Conservation (phyloP, 2,888 invertebrate genomes). For the Platycheirus rosarum region DNA sequence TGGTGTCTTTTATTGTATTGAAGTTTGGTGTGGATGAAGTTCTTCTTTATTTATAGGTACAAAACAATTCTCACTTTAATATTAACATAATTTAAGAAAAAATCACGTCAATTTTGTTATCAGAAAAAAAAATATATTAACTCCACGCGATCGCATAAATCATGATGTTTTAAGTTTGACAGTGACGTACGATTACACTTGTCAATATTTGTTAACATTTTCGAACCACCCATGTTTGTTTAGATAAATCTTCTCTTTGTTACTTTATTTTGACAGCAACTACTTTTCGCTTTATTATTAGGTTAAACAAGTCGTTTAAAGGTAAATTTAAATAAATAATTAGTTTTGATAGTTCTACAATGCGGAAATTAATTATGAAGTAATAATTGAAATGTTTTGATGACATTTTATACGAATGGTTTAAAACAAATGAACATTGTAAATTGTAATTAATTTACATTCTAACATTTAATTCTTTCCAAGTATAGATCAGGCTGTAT, state of each 20-base stretch:
- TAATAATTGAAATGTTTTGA: not conserved
- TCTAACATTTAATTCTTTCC: not conserved
- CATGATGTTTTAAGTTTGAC: not conserved
- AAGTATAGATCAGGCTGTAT: too few relatives aligned
- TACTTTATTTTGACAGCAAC: not conserved
- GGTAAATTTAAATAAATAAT: not conserved
- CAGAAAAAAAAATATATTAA: too few relatives aligned
- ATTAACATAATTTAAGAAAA: not conserved
- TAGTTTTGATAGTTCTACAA: not conserved
- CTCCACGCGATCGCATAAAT: not conserved
- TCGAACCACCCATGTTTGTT: not conserved
- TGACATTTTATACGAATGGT: not conserved
- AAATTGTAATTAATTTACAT: not conserved
- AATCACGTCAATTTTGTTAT: not conserved
- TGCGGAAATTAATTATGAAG: slow-evolving; percentile 4
- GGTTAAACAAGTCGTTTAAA: not conserved
- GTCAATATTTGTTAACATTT: not conserved
- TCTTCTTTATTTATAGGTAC: too few relatives aligned
- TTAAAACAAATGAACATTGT: not conserved
- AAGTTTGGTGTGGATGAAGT: not conserved
- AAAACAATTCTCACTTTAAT: not conserved
- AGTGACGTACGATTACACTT: not conserved
- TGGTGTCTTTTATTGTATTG: too few relatives aligned
- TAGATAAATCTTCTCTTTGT: not conserved
- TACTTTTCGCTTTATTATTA: not conserved